These are phyloP conservation scores for Aporophyla nigra DNA, from an alignment of 2,888 invertebrate genomes.

Conservation along the genomic window DNA sequence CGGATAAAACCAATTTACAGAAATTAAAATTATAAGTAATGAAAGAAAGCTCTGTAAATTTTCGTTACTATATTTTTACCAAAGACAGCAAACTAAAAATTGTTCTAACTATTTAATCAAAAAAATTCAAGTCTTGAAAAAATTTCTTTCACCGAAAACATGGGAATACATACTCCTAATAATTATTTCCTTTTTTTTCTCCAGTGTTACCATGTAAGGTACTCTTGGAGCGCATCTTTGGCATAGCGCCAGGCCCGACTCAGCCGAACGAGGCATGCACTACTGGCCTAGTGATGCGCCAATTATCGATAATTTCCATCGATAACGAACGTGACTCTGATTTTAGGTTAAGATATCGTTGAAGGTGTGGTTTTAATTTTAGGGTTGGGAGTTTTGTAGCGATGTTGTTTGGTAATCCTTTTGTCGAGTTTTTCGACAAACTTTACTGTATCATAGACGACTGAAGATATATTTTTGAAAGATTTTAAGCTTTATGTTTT, in stretches of 20 bases:
- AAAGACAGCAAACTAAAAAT: background rate
- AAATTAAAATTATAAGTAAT: background rate
- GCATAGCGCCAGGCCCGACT: constrained; percentile 68
- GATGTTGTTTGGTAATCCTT: background rate
- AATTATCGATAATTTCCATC: constrained; percentile 64
- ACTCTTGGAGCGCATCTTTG: constrained; percentile 66
- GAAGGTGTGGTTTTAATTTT: constrained; percentile 44
- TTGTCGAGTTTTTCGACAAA: background rate
- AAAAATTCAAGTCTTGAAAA: background rate
- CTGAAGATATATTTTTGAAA: background rate
- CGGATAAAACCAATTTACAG: no score
- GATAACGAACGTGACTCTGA: constrained; percentile 63
- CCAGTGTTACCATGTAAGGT: constrained; percentile 55
- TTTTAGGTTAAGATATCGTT: constrained; percentile 56
- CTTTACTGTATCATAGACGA: background rate
- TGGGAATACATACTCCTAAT: constrained; percentile 45
- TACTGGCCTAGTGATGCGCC: constrained; percentile 67
- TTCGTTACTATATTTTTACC: no score
- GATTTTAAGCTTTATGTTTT: background rate
- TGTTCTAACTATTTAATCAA: background rate
- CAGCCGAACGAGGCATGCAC: constrained; percentile 71
- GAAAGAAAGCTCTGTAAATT: background rate
- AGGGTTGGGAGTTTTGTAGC: constrained; percentile 27
- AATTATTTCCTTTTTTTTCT: constrained; percentile 56
- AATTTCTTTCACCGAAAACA: background rate